Evolutionary conservation across 2,888 invertebrate genomes (phyloP).

Genomic region (Hypsopygia costalis): DNA sequence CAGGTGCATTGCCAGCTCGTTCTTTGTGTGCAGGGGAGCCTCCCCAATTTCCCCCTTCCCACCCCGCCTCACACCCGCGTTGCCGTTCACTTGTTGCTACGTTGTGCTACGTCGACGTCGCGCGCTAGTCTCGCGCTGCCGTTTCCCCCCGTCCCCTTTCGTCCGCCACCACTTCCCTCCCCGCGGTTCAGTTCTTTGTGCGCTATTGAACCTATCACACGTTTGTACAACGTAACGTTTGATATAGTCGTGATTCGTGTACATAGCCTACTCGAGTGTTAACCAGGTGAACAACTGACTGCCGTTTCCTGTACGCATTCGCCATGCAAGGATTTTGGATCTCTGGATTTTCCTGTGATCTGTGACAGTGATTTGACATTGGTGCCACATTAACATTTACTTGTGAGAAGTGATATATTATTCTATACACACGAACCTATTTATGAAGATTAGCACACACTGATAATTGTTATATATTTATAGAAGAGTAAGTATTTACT

Average conservation of each 20-base stretch:
- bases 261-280: conserved; percentile 52
- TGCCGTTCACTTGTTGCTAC: conserved; percentile 78
- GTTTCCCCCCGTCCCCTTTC: conserved; percentile 50
- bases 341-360: conserved; percentile 35
- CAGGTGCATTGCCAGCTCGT: conserved; percentile 49
- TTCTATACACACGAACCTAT: conserved; percentile 21
- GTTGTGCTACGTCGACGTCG: conserved; percentile 51
- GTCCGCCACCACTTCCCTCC: conserved; percentile 54
- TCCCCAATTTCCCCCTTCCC: conserved; percentile 39
- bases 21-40: conserved; percentile 45
- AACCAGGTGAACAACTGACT: conserved; percentile 35
- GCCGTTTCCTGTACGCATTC: conserved; percentile 50
- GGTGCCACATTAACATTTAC: conserved; percentile 16
- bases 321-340: conserved; percentile 30
- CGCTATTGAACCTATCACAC: conserved; percentile 63
- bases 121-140: conserved; percentile 51
- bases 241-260: conserved; percentile 51
- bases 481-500: conserved; percentile 10
- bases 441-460: conserved; percentile 17
- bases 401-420: conserved; percentile 13
- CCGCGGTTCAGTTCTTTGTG: conserved; percentile 78
- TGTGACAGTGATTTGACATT: conserved; percentile 49
- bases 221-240: conserved; percentile 45
- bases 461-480: conserved; percentile 1
- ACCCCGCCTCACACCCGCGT: conserved; percentile 48